Conservation (phyloP, 2,797 vertebrate genomes). For the Furcifer pardalis region DNA sequence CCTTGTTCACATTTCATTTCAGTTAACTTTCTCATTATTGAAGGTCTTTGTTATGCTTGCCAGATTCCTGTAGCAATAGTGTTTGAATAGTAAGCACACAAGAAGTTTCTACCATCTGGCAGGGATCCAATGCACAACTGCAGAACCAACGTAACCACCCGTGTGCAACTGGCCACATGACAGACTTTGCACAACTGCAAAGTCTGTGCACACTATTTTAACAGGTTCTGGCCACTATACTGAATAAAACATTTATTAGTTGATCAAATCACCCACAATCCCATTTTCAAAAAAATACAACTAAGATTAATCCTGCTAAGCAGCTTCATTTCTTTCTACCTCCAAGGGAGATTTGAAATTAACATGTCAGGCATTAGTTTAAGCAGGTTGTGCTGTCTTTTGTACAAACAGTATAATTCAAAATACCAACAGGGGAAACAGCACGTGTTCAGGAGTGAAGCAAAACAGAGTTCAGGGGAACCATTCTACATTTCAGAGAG, state of each 20-base stretch:
- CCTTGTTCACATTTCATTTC: neutral
- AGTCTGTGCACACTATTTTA: too few species aligned
- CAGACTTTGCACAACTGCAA: neutral
- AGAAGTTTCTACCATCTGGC: too few species aligned
- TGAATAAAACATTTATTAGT: conserved; percentile 22
- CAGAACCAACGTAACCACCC: too few species aligned
- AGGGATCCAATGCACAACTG: neutral
- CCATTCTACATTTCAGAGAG: conserved; percentile 41
- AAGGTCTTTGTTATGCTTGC: neutral
- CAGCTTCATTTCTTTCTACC: conserved; percentile 4
- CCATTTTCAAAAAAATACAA: neutral
- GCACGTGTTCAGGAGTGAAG: neutral
- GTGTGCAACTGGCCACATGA: too few species aligned
- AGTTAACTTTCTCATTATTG: neutral
- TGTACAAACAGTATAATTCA: conserved; percentile 16
- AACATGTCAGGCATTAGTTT: conserved; percentile 21
- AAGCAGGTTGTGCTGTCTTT: conserved; percentile 17
- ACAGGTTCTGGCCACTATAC: too few species aligned
- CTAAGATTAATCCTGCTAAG: conserved; percentile 18
- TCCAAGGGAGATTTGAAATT: neutral
- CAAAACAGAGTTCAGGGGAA: conserved; percentile 16
- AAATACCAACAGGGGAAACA: conserved; percentile 29
- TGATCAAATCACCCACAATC: neutral
- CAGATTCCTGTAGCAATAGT: neutral
- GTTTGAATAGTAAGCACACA: too few species aligned